Evolutionary conservation across 2,113 vertebrate species (phyloP).

Genomic region (Oryzias woworae): DNA sequence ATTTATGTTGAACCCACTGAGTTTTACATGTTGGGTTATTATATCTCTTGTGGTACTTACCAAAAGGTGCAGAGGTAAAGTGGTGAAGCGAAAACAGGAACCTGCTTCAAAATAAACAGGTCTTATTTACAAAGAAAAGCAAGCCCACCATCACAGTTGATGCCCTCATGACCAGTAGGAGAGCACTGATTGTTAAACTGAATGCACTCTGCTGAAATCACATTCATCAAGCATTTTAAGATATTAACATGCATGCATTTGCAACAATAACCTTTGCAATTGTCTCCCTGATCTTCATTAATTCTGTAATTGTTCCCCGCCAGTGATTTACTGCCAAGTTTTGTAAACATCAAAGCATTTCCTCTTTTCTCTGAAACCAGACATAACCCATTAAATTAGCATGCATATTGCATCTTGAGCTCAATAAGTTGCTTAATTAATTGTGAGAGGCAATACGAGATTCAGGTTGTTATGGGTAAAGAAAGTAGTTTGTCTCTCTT

Average conservation of each 20-base stretch:
- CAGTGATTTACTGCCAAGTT: constrained; percentile 77
- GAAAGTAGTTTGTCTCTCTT: constrained; percentile 48
- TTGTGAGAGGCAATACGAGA: constrained; percentile 59
- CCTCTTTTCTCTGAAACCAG: constrained; percentile 48
- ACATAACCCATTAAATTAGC: constrained; percentile 78
- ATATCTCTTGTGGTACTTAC: too few relatives aligned
- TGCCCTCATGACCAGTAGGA: constrained; percentile 44
- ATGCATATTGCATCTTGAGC: constrained; percentile 75
- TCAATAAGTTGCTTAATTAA: constrained; percentile 75
- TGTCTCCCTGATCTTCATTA: constrained; percentile 76
- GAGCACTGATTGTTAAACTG: constrained; percentile 33
- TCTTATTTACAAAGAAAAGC: constrained; percentile 24
- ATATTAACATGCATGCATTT: constrained; percentile 74
- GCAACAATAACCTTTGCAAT: constrained; percentile 62
- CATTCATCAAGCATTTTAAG: constrained; percentile 64
- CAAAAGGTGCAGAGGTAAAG: too few relatives aligned
- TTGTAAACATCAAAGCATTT: constrained; percentile 79
- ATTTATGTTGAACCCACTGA: too few relatives aligned
- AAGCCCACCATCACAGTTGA: constrained; percentile 45
- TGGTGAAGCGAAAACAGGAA: neutral
- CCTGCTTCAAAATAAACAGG: constrained; percentile 27
- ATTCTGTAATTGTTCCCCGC: constrained; percentile 75
- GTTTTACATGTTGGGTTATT: too few relatives aligned
- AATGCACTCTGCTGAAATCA: constrained; percentile 33
- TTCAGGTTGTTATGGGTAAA: constrained; percentile 52